Conservation (phyloP, 2,888 invertebrate genomes). For the Apotomis capreana region DNA sequence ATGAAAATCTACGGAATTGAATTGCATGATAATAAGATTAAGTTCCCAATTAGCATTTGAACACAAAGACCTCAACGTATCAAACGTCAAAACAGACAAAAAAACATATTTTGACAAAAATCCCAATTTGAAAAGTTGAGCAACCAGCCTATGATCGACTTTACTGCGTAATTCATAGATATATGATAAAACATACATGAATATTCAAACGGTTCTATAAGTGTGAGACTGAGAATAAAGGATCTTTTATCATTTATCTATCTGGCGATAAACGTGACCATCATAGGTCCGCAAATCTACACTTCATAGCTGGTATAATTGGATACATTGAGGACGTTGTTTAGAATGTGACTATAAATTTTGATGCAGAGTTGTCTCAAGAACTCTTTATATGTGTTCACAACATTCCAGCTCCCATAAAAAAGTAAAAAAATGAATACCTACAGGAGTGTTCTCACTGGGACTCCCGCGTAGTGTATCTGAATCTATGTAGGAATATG, state of each 20-base stretch:
- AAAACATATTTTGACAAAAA: no score
- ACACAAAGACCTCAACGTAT: constrained; percentile 22
- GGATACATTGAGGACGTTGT: constrained; percentile 10
- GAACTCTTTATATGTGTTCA: constrained; percentile 29
- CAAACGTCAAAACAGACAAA: neutral
- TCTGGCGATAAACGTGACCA: no score
- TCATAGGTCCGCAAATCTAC: neutral
- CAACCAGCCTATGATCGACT: no score
- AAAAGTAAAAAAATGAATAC: constrained; percentile 79
- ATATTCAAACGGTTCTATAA: no score
- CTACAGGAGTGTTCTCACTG: constrained; percentile 88
- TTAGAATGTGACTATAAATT: constrained; percentile 21
- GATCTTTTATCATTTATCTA: no score
- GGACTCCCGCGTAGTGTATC: constrained; percentile 72
- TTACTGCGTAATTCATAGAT: no score
- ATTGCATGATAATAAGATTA: constrained; percentile 18
- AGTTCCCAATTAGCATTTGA: constrained; percentile 17
- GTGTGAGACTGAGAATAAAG: no score
- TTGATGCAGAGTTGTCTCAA: constrained; percentile 34
- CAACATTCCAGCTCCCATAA: constrained; percentile 25
- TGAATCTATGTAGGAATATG: constrained; percentile 82
- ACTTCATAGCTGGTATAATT: neutral
- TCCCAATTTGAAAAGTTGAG: no score
- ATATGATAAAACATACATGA: no score
- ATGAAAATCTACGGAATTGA: constrained; percentile 9